These are phyloP conservation scores for Erebia ligea DNA, from an alignment of 2,888 invertebrate species.

Conservation along the genomic window DNA sequence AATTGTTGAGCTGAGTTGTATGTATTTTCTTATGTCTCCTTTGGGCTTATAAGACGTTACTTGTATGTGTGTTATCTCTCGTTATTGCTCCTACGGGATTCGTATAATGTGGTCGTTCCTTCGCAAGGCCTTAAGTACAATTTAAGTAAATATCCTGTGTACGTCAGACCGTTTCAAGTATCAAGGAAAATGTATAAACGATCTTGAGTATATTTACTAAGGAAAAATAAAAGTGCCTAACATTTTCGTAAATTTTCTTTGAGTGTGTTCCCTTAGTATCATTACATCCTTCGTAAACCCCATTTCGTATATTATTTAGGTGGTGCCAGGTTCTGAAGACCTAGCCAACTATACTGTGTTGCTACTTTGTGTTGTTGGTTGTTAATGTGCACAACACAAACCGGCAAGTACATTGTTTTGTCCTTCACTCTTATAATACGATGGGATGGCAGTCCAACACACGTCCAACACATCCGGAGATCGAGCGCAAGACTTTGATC, in stretches of 20 bases:
- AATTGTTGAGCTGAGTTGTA: slow-evolving; percentile 32
- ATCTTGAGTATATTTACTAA: slow-evolving; percentile 8
- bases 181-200: slow-evolving; percentile 14
- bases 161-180: slow-evolving; percentile 15
- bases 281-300: background rate
- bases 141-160: slow-evolving; percentile 18
- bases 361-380: too few species aligned
- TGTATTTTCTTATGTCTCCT: slow-evolving; percentile 30
- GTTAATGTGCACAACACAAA: too few species aligned
- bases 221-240: background rate
- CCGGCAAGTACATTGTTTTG: too few species aligned
- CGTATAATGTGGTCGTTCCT: slow-evolving; percentile 21
- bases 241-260: slow-evolving; percentile 10
- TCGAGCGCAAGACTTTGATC: too few species aligned
- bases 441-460: too few species aligned
- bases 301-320: background rate
- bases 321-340: background rate
- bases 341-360: too few species aligned
- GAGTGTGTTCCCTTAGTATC: background rate
- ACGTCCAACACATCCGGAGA: too few species aligned
- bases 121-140: slow-evolving; percentile 18
- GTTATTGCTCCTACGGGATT: slow-evolving; percentile 23
- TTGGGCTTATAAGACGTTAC: slow-evolving; percentile 19
- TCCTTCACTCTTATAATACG: too few species aligned
- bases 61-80: slow-evolving; percentile 22